phyloP scores from a whole-genome alignment of 2,113 vertebrate species.

The Acanthochromis polyacanthus region DNA sequence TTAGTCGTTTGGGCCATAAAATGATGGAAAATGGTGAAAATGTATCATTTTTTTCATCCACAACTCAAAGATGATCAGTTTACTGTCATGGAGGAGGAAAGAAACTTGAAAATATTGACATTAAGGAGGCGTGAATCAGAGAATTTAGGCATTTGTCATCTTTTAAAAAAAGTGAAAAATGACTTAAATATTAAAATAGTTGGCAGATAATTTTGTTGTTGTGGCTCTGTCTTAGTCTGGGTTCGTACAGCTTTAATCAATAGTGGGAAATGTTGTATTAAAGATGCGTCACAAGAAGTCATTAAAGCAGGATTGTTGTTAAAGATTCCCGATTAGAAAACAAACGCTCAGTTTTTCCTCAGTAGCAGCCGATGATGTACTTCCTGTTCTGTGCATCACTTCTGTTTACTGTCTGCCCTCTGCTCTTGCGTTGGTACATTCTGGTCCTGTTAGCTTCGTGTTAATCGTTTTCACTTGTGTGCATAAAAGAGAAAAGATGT shows the following conservation, averaged over 20 bases:
- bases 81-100: no score
- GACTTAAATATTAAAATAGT: no score
- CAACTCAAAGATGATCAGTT: no score
- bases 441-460: background rate
- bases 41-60: no score
- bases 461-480: conserved; percentile 22
- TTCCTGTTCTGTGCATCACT: background rate
- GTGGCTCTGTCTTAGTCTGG: no score
- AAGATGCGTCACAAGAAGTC: conserved; percentile 3
- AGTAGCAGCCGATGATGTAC: background rate
- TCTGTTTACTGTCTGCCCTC: background rate
- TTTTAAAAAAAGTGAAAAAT: no score
- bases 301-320: background rate
- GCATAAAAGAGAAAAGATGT: background rate
- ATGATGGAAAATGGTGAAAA: no score
- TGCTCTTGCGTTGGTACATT: background rate
- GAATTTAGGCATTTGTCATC: no score
- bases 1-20: no score
- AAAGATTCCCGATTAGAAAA: background rate
- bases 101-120: no score
- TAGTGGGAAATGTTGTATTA: background rate
- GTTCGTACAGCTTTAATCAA: background rate
- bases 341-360: background rate
- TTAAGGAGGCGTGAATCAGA: no score
- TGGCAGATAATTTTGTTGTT: no score